Evolutionary conservation across 2,113 vertebrate species (phyloP).

Genomic region (Zosterops japonicus): DNA sequence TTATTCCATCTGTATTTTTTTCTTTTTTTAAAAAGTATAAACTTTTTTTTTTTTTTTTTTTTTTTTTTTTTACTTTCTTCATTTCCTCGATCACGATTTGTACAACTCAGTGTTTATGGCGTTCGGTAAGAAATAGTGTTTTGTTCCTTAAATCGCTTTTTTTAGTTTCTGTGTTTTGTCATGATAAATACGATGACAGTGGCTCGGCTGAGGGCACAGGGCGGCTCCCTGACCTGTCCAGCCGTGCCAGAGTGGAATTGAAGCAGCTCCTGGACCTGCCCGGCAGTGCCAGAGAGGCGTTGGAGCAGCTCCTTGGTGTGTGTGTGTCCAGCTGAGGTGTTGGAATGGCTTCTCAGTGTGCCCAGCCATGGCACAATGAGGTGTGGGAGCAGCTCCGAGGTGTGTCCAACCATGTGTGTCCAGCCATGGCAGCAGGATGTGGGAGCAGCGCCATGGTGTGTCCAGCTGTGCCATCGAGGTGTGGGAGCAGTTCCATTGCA

Average conservation of each 20-base stretch:
- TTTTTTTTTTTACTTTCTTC: not conserved
- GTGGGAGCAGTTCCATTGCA: not conserved
- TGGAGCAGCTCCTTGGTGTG: not conserved
- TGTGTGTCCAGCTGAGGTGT: not conserved
- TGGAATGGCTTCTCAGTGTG: not conserved
- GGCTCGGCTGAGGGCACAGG: conserved; percentile 56
- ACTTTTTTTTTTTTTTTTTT: conserved; percentile 62
- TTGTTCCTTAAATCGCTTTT: conserved; percentile 68
- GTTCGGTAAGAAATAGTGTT: conserved; percentile 75
- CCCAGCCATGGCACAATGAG: not conserved
- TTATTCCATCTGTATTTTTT: conserved; percentile 78
- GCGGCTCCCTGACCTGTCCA: not conserved
- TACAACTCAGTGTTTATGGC: conserved; percentile 81
- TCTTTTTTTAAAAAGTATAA: conserved; percentile 77
- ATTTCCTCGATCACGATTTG: conserved; percentile 80
- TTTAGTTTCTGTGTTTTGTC: not conserved
- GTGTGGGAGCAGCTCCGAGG: not conserved
- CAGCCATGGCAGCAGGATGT: accelerated
- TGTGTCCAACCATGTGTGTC: not conserved
- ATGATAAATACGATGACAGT: no score
- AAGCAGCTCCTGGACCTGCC: not conserved
- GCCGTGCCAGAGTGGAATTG: not conserved
- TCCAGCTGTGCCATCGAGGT: accelerated
- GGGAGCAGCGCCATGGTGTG: accelerated
- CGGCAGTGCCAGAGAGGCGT: not conserved